Conservation (phyloP, 2,113 vertebrate genomes). For the Prolemur simus region DNA sequence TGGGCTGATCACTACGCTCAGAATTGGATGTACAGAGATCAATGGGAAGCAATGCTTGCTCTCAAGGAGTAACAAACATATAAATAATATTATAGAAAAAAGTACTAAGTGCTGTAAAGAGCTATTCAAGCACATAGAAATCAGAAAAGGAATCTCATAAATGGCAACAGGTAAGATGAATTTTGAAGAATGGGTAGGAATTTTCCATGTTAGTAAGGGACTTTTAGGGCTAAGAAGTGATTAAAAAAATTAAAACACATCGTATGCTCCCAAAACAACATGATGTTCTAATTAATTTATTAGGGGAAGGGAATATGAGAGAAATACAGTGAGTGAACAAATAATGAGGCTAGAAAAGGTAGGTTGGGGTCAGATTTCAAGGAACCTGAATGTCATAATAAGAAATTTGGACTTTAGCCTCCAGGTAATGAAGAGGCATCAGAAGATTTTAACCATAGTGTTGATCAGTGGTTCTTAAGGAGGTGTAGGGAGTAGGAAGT, state of each 20-base stretch:
- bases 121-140: background rate
- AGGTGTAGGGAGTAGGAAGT: rapidly evolving
- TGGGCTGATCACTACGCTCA: background rate
- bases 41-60: background rate
- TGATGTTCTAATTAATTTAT: background rate
- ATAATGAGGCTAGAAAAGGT: background rate
- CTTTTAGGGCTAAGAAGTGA: background rate
- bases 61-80: background rate
- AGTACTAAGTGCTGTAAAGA: background rate
- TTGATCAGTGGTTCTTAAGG: background rate
- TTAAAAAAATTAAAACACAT: background rate
- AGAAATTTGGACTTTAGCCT: background rate
- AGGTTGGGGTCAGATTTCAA: background rate
- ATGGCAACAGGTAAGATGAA: background rate
- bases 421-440: background rate
- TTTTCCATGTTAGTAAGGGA: background rate
- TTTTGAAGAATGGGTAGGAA: background rate
- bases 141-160: background rate
- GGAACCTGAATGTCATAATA: background rate
- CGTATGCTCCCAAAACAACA: background rate
- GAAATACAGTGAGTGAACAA: background rate
- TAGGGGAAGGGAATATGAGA: background rate
- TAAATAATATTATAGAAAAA: background rate
- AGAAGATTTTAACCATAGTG: background rate
- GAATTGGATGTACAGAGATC: background rate